phyloP scores from a whole-genome alignment of 1,140 invertebrate genomes.

The Galleria mellonella region DNA sequence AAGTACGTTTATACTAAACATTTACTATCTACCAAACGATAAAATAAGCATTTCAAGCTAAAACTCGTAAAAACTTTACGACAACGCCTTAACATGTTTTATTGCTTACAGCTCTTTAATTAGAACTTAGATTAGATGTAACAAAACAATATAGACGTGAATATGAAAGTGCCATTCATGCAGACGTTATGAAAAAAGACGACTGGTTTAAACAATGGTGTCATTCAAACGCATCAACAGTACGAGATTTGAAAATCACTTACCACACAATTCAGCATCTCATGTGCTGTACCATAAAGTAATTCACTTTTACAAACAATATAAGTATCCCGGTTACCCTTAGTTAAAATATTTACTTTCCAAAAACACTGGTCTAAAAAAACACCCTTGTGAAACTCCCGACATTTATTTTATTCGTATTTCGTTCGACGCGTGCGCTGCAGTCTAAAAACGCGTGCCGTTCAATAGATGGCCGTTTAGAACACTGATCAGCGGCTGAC shows the following conservation, averaged over 20 bases:
- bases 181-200: constrained; percentile 44
- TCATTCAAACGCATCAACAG: constrained; percentile 45
- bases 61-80: constrained; percentile 52
- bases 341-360: constrained; percentile 11
- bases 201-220: constrained; percentile 48
- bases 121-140: constrained; percentile 54
- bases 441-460: constrained; percentile 40
- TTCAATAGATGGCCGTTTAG: constrained; percentile 41
- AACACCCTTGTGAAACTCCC: constrained; percentile 44
- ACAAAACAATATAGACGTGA: constrained; percentile 45
- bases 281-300: constrained; percentile 33
- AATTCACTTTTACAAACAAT: constrained; percentile 37
- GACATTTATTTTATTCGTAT: constrained; percentile 39
- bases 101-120: constrained; percentile 43
- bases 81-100: constrained; percentile 36
- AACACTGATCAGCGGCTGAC: constrained; percentile 50
- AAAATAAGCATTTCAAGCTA: constrained; percentile 53
- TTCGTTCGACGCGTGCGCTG: constrained; percentile 39
- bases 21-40: constrained; percentile 29
- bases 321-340: constrained; percentile 20
- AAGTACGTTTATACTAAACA: constrained; percentile 35
- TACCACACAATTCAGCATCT: constrained; percentile 55
- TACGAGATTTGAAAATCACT: constrained; percentile 61
- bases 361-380: constrained; percentile 39
- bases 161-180: constrained; percentile 48